Evolutionary conservation across 2,113 vertebrate species (phyloP).

Genomic region (Cricetomys ansorgei): DNA sequence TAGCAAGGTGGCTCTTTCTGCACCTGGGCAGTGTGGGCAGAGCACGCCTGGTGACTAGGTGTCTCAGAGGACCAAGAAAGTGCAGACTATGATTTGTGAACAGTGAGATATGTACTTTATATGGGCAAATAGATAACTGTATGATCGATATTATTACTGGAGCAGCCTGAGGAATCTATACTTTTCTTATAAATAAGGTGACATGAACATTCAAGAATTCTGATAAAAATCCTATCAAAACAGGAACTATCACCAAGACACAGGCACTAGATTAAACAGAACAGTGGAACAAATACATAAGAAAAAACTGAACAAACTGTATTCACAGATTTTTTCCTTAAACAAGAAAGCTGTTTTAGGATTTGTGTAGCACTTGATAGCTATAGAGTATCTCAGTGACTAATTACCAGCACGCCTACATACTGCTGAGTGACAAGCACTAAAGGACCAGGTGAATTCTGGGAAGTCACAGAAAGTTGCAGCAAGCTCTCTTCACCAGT

Average conservation of each 20-base stretch:
- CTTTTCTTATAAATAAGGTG: slow-evolving; percentile 8
- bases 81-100: background rate
- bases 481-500: slow-evolving; percentile 43
- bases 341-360: slow-evolving; percentile 15
- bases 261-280: background rate
- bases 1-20: background rate
- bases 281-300: background rate
- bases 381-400: background rate
- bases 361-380: slow-evolving; percentile 40
- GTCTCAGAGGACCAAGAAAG: slow-evolving; percentile 3
- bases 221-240: slow-evolving; percentile 43
- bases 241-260: background rate
- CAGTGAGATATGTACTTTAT: background rate
- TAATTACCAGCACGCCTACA: background rate
- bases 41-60: background rate
- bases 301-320: slow-evolving; percentile 26
- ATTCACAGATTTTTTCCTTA: background rate
- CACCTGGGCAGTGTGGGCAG: background rate
- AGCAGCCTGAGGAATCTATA: background rate
- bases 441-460: slow-evolving; percentile 1
- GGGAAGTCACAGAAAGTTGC: background rate
- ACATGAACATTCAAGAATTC: background rate
- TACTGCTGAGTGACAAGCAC: background rate
- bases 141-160: background rate
- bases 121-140: background rate